These are phyloP conservation scores for Leptarthrus brevirostris DNA, from an alignment of 2,888 invertebrate species.

Conservation along the genomic window DNA sequence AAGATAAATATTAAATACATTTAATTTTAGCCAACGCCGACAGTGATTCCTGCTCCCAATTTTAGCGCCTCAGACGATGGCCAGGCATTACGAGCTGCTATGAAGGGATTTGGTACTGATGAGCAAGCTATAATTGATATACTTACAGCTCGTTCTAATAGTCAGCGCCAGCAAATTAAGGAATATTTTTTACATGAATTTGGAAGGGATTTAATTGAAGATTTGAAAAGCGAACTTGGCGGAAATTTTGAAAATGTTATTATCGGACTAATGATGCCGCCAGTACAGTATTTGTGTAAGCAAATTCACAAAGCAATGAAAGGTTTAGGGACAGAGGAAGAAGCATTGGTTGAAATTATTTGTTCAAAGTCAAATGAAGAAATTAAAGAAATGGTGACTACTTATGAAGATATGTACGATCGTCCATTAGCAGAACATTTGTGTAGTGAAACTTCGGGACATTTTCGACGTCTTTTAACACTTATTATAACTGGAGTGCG, in stretches of 20 bases:
- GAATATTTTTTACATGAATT: conserved; percentile 72
- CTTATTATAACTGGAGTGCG: conserved; percentile 76
- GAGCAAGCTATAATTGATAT: conserved; percentile 80
- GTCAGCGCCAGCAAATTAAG: conserved; percentile 77
- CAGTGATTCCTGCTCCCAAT: conserved; percentile 70
- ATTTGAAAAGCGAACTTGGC: conserved; percentile 78
- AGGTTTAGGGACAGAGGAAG: conserved; percentile 80
- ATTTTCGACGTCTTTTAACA: conserved; percentile 79
- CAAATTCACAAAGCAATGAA: conserved; percentile 79
- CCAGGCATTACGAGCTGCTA: conserved; percentile 73
- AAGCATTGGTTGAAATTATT: conserved; percentile 79
- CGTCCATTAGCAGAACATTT: conserved; percentile 78
- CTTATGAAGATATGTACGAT: conserved; percentile 74
- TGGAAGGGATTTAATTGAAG: conserved; percentile 73
- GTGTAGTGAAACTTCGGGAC: conserved; percentile 80
- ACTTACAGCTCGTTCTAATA: conserved; percentile 75
- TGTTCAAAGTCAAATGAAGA: conserved; percentile 77
- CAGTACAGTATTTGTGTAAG: conserved; percentile 77
- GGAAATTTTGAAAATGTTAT: conserved; percentile 81
- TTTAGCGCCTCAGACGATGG: conserved; percentile 76
- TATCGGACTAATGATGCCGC: conserved; percentile 76
- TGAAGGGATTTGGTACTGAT: conserved; percentile 79
- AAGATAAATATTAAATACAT: too few relatives aligned
- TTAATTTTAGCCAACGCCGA: conserved; percentile 65
- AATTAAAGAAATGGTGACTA: conserved; percentile 71